phyloP scores from a whole-genome alignment of 2,113 vertebrate species.

The Himantopus leucocephalus region DNA sequence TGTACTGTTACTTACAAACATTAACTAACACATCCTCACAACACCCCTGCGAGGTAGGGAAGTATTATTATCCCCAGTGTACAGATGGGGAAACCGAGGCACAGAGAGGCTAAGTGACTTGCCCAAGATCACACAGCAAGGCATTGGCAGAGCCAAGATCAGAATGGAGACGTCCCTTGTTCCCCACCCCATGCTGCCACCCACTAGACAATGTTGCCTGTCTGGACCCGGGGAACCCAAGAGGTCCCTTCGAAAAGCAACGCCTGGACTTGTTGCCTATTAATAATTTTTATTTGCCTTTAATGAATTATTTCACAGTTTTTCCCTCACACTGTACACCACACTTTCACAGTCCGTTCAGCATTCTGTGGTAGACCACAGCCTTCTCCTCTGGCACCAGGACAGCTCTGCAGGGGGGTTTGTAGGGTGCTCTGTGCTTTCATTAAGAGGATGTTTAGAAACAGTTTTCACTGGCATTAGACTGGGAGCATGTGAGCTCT shows the following conservation, averaged over 20 bases:
- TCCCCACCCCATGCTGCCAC: neutral
- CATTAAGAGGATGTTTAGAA: slow-evolving; percentile 65
- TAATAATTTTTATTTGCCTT: slow-evolving; percentile 71
- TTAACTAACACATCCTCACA: slow-evolving; percentile 66
- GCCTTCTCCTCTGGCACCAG: neutral
- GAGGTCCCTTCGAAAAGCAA: slow-evolving; percentile 58
- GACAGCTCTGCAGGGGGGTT: slow-evolving; percentile 42
- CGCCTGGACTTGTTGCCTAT: slow-evolving; percentile 53
- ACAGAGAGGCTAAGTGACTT: slow-evolving; percentile 39
- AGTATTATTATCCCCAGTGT: slow-evolving; percentile 12
- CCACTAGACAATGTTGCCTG: neutral
- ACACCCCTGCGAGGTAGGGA: slow-evolving; percentile 71
- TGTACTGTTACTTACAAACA: slow-evolving; percentile 56
- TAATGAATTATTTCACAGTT: slow-evolving; percentile 61
- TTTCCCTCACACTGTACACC: slow-evolving; percentile 48
- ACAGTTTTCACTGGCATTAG: slow-evolving; percentile 62
- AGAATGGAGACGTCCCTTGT: neutral
- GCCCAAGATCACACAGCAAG: slow-evolving; percentile 12
- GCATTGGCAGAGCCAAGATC: neutral
- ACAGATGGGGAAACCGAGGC: slow-evolving; percentile 54
- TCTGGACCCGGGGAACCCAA: neutral
- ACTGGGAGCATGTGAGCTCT: slow-evolving; percentile 29
- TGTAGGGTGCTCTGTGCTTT: slow-evolving; percentile 62
- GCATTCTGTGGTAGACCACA: slow-evolving; percentile 21
- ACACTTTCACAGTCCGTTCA: neutral